Conservation (phyloP, 2,797 vertebrate species). For the Paguma larvata region DNA sequence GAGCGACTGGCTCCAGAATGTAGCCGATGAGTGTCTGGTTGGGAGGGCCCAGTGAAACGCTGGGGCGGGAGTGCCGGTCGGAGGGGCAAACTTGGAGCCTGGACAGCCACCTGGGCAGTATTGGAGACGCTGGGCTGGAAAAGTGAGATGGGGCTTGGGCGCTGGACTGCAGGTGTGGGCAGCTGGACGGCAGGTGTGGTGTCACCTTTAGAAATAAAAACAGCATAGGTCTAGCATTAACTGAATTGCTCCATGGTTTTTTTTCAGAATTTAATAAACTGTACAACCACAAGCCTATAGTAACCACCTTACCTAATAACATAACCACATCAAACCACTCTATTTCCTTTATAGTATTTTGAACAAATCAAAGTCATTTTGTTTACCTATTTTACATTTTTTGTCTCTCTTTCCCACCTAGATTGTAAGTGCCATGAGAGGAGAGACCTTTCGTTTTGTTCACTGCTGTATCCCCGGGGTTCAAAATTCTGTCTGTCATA, state of each 20-base stretch:
- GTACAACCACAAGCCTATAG: not conserved
- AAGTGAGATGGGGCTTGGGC: conserved; percentile 84
- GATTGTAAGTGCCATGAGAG: not conserved
- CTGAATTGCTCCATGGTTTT: not conserved
- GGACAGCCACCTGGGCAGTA: conserved; percentile 82
- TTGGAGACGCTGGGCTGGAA: conserved; percentile 86
- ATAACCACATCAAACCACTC: not conserved
- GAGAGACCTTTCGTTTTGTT: not conserved
- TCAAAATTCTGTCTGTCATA: conserved; percentile 18
- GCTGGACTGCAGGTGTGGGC: conserved; percentile 84
- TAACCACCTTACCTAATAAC: not conserved
- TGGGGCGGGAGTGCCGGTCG: conserved; percentile 82
- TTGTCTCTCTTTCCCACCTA: conserved; percentile 3
- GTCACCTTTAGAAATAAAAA: conserved; percentile 87
- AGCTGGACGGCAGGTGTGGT: conserved; percentile 81
- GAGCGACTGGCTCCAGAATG: conserved; percentile 80
- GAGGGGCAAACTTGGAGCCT: conserved; percentile 82
- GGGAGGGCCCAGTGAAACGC: conserved; percentile 82
- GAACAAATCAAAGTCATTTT: not conserved
- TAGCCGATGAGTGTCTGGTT: conserved; percentile 78
- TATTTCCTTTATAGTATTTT: conserved; percentile 31
- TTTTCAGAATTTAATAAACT: conserved; percentile 26
- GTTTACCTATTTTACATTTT: conserved; percentile 6
- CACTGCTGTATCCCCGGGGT: not conserved
- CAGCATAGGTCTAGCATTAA: conserved; percentile 56